Evolutionary conservation across 1,140 invertebrate species (phyloP), one percentile per base, ranked within the genome.

Genomic region (Trissolcus basalis): DNA sequence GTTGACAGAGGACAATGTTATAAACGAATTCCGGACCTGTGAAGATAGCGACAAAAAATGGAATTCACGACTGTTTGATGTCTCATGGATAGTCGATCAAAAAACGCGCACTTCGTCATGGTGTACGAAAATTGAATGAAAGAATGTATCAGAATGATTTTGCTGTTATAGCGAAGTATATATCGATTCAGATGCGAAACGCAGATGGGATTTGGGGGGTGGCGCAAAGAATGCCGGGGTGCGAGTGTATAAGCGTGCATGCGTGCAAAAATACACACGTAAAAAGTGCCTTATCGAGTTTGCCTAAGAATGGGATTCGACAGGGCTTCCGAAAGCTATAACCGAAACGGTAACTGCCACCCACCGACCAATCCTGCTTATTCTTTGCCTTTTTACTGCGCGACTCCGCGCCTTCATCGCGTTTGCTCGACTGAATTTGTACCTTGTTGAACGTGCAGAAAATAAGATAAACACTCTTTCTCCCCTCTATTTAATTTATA

Each of bases 341-440:
- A 88, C 87, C 87, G 85, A 87, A 88, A 88, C 87, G 87, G 87
- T 88, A 89, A 89, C 87, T 86, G 87, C 84, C 85, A 84, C 82
- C 83, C 86, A 82, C 83, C 82, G 82, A 85, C 84, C 84, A 85
- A 88, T 88, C 86, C 78, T 83, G 83, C 84, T 85, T 87, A 86
- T 87, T 87, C 85, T 85, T 82, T 83, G 82, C 77, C 77, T 81
- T 72, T 74, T 67, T 72, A 50, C 51, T 53, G 61, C 58, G 54
- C 70, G 58, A 63, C 73, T 45, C 53, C 47, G 49, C 51, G 60
- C 35, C 73, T 44, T 58, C 35, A 65, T 49, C 48, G 27, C 47
- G 39, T 61, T 49, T 55, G 41, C 78, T 47, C 70, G 49, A 69
- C 60, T 54, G 27, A 60, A 61, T 67, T 65, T 55, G 61, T 44